phyloP scores from a whole-genome alignment of 1,140 invertebrate genomes.

The Physella acuta region DNA sequence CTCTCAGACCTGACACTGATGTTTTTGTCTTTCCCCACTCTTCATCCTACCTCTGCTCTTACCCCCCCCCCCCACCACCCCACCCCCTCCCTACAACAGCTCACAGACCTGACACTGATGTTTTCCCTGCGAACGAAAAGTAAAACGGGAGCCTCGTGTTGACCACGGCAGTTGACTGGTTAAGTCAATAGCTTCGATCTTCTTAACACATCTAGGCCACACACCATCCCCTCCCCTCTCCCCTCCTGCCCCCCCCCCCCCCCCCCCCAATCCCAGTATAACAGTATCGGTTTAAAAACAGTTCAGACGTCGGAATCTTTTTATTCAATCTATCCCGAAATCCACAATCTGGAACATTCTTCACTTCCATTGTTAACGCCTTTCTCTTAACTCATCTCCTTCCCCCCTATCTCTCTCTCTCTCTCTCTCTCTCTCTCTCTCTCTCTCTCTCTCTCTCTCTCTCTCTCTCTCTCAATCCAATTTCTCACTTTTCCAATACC shows the following conservation, averaged over 20 bases:
- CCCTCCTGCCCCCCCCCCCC: not conserved
- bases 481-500: not conserved
- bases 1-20: not conserved
- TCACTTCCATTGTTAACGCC: too few species aligned
- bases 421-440: conserved; percentile 2
- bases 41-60: too few species aligned
- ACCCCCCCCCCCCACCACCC: not conserved
- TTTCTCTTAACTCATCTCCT: not conserved
- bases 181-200: too few species aligned
- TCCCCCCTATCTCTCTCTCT: not conserved
- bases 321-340: too few species aligned
- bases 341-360: too few species aligned
- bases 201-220: too few species aligned
- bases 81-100: not conserved
- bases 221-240: not conserved
- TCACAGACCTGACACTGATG: not conserved
- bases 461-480: not conserved
- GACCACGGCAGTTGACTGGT: too few species aligned
- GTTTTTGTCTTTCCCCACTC: too few species aligned
- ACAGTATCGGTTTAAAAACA: not conserved
- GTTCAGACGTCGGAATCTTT: not conserved
- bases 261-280: not conserved
- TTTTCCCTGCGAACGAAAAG: too few species aligned
- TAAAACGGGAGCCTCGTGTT: too few species aligned
- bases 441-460: not conserved